Evolutionary conservation across 2,888 invertebrate genomes (phyloP).

Genomic region (Baronia brevicornis): DNA sequence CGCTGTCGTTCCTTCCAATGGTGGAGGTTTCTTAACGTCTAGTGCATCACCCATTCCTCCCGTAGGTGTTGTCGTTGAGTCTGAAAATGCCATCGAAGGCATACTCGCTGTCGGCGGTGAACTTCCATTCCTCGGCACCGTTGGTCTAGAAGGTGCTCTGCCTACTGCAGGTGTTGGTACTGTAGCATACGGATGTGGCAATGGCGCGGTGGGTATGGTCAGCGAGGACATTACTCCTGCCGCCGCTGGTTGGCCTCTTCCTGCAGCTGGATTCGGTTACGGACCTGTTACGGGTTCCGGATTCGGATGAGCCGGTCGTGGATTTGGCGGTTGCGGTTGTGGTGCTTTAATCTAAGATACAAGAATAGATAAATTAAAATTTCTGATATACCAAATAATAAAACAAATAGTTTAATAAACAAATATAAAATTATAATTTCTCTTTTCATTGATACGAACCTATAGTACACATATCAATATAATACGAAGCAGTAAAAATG

Average conservation of each 20-base stretch:
- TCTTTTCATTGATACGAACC: too few species aligned
- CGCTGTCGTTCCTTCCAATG: slow-evolving; percentile 18
- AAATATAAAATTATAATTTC: too few species aligned
- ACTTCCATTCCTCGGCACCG: slow-evolving; percentile 27
- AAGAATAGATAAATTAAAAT: not conserved
- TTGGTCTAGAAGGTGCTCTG: slow-evolving; percentile 24
- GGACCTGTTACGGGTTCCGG: slow-evolving; percentile 7
- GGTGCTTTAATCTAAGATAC: slow-evolving; percentile 6
- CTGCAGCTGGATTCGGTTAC: slow-evolving; percentile 10
- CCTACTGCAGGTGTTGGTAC: slow-evolving; percentile 27
- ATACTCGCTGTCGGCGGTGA: slow-evolving; percentile 22
- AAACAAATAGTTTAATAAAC: not conserved
- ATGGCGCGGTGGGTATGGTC: slow-evolving; percentile 20
- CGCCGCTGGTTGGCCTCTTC: slow-evolving; percentile 12
- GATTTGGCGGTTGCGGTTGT: slow-evolving; percentile 9
- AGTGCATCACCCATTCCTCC: slow-evolving; percentile 26
- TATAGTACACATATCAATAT: too few species aligned
- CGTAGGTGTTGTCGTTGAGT: slow-evolving; percentile 22
- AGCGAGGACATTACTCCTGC: slow-evolving; percentile 18
- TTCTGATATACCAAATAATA: not conserved
- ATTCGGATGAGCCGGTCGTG: slow-evolving; percentile 10
- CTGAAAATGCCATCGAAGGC: slow-evolving; percentile 31
- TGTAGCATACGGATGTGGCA: slow-evolving; percentile 26
- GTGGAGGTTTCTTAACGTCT: slow-evolving; percentile 24
- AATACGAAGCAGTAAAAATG: too few species aligned